Evolutionary conservation across 2,113 vertebrate genomes (phyloP).

Genomic region (Hylia prasina): DNA sequence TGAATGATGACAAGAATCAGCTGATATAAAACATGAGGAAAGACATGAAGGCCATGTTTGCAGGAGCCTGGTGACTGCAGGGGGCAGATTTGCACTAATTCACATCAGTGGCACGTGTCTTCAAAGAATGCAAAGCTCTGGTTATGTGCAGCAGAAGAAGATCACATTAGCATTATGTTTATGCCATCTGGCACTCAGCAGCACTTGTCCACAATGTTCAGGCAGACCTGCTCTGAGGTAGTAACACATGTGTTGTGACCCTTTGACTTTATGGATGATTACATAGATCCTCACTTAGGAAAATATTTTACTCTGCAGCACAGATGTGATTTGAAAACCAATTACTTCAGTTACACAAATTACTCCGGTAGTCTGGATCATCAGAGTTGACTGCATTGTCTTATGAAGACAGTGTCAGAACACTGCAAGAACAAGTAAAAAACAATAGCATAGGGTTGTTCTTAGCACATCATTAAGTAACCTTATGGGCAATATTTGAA

Average conservation of each 20-base stretch:
- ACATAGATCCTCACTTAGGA: neutral
- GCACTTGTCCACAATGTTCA: neutral
- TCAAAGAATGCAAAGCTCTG: neutral
- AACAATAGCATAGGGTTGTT: neutral
- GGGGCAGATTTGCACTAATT: conserved; percentile 43
- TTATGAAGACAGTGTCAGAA: neutral
- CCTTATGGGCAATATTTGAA: neutral
- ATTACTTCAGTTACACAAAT: neutral
- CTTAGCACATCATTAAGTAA: neutral
- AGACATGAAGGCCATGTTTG: neutral
- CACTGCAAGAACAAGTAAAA: neutral
- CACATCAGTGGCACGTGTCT: neutral
- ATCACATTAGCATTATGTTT: neutral
- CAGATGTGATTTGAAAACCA: neutral
- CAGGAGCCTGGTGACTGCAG: neutral
- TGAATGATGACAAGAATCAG: conserved; percentile 41
- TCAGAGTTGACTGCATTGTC: neutral
- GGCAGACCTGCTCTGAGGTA: neutral
- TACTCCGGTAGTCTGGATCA: neutral
- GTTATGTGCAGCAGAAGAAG: neutral
- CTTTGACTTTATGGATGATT: neutral
- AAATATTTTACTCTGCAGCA: neutral
- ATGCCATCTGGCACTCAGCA: neutral
- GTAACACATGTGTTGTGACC: neutral
- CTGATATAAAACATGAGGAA: conserved; percentile 41